Evolutionary conservation across 2,797 vertebrate species (phyloP), one percentile per base, ranked within the genome.

Genomic region (Alauda arvensis): DNA sequence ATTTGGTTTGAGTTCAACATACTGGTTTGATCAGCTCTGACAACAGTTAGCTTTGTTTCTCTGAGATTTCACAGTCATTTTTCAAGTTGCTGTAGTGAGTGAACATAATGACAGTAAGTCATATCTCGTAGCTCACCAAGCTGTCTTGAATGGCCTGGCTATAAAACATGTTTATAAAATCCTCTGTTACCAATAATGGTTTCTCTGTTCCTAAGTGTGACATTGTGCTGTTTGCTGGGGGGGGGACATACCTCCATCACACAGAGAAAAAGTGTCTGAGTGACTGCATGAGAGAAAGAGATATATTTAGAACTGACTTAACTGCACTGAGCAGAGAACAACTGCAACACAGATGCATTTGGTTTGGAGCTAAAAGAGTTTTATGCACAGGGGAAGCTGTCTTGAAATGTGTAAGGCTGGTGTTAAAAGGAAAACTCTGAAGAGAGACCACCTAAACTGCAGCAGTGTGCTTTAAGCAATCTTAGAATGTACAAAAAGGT

Each of bases 211-310:
- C 67, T 77, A 14, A 71, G 55, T 7, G 3, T 29, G 69, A 62
- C 24, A 11, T 18, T 33, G 14, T 0, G 0, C 39, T 69, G 21
- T 71, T 43, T 48, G 29, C 12, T 2, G 1, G 8, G 9, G 16
- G 18, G 8, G 20, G 40, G 40, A 39, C 31, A 19, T 40, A 48
- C 40, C 28, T 66, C 82, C 10, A 7, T 66, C 33, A 25, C 1
- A 3, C 46, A 20, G 12, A 77, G 78, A 37, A 77, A 52, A 82
- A 75, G 20, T 39, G 42, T 52, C 69, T 74, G 43, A 72, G 68
- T 62, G 49, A 66, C 52, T 62, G 18, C 14, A 40, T 48, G 53
- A 77, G 61, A 59, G 79, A 72, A 63, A 9, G 15, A 55, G 52
- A 42, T 45, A 53, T 49, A 59, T 71, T 88, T 84, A 48, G 39